Evolutionary conservation across 2,888 invertebrate genomes (phyloP).

Genomic region (Catocala nupta): DNA sequence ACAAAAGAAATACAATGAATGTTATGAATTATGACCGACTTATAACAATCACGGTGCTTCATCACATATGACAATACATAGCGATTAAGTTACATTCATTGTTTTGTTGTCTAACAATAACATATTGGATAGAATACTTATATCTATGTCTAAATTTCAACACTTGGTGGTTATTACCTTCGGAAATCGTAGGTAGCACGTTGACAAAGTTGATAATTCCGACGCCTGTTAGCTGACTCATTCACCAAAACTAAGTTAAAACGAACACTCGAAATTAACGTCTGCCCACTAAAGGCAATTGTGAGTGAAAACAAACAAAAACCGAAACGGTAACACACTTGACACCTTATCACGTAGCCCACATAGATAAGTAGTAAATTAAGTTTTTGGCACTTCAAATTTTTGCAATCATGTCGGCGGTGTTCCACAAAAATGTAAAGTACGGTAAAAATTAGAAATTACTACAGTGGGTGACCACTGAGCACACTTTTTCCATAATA

Average conservation of each 20-base stretch:
- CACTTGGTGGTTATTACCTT: constrained; percentile 68
- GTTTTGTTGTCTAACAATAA: constrained; percentile 25
- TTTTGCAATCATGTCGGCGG: constrained; percentile 58
- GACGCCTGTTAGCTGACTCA: constrained; percentile 86
- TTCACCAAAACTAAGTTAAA: constrained; percentile 77
- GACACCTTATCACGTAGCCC: constrained; percentile 79
- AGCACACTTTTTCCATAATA: constrained; percentile 73
- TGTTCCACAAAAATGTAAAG: constrained; percentile 38
- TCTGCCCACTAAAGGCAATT: constrained; percentile 60
- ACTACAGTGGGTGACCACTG: constrained; percentile 64
- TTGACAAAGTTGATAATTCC: constrained; percentile 85
- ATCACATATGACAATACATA: constrained; percentile 30
- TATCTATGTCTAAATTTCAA: not conserved
- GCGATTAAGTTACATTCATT: constrained; percentile 28
- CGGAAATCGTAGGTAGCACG: constrained; percentile 85
- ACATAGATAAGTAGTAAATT: constrained; percentile 75
- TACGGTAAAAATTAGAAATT: constrained; percentile 57
- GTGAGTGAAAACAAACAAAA: constrained; percentile 60
- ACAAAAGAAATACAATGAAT: constrained; percentile 52
- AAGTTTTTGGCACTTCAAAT: constrained; percentile 68
- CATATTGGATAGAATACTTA: constrained; percentile 6
- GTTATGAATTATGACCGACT: constrained; percentile 41
- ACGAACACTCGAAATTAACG: constrained; percentile 70
- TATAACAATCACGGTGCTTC: constrained; percentile 34
- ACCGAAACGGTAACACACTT: constrained; percentile 70